These are phyloP conservation scores for Cebidichthys violaceus DNA, from an alignment of 2,113 vertebrate species.

Conservation along the genomic window DNA sequence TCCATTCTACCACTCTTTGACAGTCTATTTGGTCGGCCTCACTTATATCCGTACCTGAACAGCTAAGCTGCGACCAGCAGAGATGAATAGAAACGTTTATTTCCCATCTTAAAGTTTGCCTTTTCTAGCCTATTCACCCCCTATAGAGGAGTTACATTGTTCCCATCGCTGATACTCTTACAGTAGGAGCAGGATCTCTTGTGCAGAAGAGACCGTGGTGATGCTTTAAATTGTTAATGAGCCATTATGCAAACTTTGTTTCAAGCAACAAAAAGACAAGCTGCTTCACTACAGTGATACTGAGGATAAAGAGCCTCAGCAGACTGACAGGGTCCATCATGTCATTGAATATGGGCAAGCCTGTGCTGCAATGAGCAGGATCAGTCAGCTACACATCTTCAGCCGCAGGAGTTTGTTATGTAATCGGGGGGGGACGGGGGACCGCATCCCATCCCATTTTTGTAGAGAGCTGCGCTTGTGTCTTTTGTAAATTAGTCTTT, in stretches of 20 bases:
- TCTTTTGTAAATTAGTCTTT: slow-evolving; percentile 61
- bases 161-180: background rate
- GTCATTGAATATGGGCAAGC: slow-evolving; percentile 46
- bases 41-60: slow-evolving; percentile 48
- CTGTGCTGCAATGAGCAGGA: slow-evolving; percentile 31
- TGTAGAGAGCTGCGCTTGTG: slow-evolving; percentile 28
- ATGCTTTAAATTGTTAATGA: slow-evolving; percentile 8
- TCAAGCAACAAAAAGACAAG: background rate
- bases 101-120: background rate
- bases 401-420: slow-evolving; percentile 48
- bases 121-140: background rate
- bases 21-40: slow-evolving; percentile 34
- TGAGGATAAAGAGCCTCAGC: slow-evolving; percentile 12
- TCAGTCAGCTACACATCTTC: slow-evolving; percentile 42
- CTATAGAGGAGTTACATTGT: background rate
- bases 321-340: slow-evolving; percentile 40
- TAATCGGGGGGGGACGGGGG: slow-evolving; percentile 35
- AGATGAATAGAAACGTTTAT: slow-evolving; percentile 35
- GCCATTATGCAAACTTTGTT: slow-evolving; percentile 20
- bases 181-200: background rate
- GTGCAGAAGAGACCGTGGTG: background rate
- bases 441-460: slow-evolving; percentile 35
- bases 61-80: slow-evolving; percentile 36
- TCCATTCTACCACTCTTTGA: slow-evolving; percentile 16
- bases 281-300: background rate